Percentiles rank a stretch among this genome's conserved stretches.
These are phyloP conservation scores for Hylaea fasciaria DNA, from an alignment of 2,888 invertebrate species.

Conservation along the genomic window DNA sequence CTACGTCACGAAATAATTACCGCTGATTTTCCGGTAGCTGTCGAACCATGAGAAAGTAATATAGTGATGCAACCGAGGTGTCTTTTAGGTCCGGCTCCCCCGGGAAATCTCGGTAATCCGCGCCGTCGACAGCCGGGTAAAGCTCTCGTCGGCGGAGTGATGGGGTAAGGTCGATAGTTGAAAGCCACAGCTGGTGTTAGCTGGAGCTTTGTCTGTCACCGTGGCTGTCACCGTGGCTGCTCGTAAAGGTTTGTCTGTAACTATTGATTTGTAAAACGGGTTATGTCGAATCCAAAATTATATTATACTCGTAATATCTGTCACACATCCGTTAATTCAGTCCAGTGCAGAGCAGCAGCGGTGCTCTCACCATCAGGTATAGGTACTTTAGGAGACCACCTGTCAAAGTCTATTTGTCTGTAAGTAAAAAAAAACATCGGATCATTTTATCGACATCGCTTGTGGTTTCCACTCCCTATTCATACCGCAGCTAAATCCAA, in stretches of 20 bases:
- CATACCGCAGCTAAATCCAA: conserved; percentile 70
- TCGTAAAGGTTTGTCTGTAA: too few species aligned
- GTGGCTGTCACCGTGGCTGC: too few species aligned
- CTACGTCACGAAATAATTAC: conserved; percentile 72
- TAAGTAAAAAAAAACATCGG: too few species aligned
- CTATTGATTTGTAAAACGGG: too few species aligned
- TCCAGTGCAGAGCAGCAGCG: too few species aligned
- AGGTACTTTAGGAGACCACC: too few species aligned
- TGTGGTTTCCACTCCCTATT: conserved; percentile 53
- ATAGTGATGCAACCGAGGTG: conserved; percentile 79
- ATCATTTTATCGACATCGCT: conserved; percentile 19
- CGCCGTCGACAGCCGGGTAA: conserved; percentile 73
- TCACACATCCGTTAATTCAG: too few species aligned
- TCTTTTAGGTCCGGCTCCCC: conserved; percentile 80
- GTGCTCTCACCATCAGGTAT: too few species aligned
- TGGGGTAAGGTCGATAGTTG: conserved; percentile 37
- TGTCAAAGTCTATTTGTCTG: too few species aligned
- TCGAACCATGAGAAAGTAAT: conserved; percentile 80
- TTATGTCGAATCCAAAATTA: too few species aligned
- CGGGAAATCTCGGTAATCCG: conserved; percentile 84
- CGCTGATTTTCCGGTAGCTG: conserved; percentile 59
- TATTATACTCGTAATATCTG: too few species aligned
- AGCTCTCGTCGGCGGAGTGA: conserved; percentile 73
- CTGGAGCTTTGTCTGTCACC: neutral
- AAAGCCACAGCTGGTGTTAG: neutral